Conservation (phyloP, 2,113 vertebrate genomes). For the Myiagra hebetior region DNA sequence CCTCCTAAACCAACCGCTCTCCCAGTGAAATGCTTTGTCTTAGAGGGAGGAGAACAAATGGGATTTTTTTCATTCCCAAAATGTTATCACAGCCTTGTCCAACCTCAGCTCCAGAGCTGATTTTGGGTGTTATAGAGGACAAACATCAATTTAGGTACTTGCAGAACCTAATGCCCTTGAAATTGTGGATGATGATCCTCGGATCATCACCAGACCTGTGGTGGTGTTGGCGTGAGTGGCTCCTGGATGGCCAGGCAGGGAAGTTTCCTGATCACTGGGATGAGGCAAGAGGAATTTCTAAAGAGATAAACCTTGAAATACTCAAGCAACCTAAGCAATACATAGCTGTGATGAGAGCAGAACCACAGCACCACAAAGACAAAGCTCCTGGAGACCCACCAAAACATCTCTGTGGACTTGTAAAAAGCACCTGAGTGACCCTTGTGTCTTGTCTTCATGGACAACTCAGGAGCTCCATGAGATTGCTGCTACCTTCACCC, state of each 20-base stretch:
- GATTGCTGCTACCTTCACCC: neutral
- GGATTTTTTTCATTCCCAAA: neutral
- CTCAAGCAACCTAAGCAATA: neutral
- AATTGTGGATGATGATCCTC: accelerated
- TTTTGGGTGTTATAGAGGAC: neutral
- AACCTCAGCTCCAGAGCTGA: neutral
- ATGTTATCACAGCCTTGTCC: neutral
- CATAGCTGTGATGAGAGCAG: neutral
- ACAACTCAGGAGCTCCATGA: accelerated
- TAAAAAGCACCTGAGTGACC: neutral
- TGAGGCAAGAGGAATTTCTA: neutral
- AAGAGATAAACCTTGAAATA: neutral
- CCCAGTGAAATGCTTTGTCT: accelerated
- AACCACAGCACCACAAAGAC: neutral
- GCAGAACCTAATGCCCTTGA: neutral
- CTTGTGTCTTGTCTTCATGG: neutral
- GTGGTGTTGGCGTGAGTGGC: neutral
- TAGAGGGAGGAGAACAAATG: neutral
- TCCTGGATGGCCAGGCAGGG: neutral
- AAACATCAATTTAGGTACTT: neutral
- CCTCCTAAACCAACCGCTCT: neutral
- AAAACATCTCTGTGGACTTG: neutral
- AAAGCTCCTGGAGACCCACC: neutral
- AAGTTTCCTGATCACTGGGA: neutral
- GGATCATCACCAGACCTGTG: neutral